Base-by-base conservation (phyloP, 2,888 invertebrate genomes). In the Metallyticus violacea region DNA sequence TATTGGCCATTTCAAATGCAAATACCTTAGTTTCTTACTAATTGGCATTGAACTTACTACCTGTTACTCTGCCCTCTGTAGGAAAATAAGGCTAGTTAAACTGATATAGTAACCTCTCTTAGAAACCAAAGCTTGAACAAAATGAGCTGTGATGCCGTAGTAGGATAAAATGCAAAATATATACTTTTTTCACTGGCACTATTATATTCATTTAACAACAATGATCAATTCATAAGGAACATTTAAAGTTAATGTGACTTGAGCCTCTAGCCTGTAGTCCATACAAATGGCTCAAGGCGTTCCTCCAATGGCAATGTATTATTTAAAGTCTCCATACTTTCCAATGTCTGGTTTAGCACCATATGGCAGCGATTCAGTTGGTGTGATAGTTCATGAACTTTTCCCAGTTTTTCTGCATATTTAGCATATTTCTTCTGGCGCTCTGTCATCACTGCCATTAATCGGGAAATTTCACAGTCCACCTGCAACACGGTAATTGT, bases 221-320 rank as follows among this genome's bases (percentile, higher is more conserved):
- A n/a, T n/a, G n/a, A n/a, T n/a, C n/a, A n/a, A n/a, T n/a, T n/a
- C n/a, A 40, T 40, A 40, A 40, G 15, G 0, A 30, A 9, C 9
- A 40, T 40, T 40, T 40, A 40, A 40, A 40, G 40, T 15, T 40
- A 15, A 7, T 79, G 79, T 27, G n/a, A 9, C 26, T 26, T 26
- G 7, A 22, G 25, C 5, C 15, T 40, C 89, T 91, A 94, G 89
- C 96, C 95, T 15, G 96, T 96, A n/a, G 95, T 96, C 97, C 97
- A 97, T 0, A 97, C 95, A 90, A 98, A 98, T 0, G 98, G 97
- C 90, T 98, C 97, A 78, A 99, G 92, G 22, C 97, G 94, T 89
- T 97, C 96, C 26, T 96, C 96, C 82, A 96, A 94, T 29, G 98
- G 97, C 62, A 99, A 92, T 88, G 96, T 92, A 90, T 96, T 95